phyloP scores from a whole-genome alignment of 2,888 invertebrate genomes.

The Pherbina coryleti region DNA sequence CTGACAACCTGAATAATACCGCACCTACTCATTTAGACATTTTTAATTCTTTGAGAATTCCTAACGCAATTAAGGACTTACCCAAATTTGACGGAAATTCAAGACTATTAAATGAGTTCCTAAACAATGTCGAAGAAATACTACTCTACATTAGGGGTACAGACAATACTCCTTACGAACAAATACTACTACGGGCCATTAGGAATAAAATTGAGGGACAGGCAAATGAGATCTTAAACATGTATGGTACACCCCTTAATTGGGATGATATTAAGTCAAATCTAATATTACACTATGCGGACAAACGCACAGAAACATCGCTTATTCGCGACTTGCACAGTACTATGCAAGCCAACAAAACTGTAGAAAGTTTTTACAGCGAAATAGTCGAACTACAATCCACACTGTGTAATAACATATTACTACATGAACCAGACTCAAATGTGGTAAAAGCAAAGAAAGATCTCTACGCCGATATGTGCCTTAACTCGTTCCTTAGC shows the following conservation, averaged over 20 bases:
- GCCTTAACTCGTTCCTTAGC: slow-evolving; percentile 47
- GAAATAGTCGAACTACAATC: slow-evolving; percentile 46
- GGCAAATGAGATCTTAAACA: slow-evolving; percentile 11
- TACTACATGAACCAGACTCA: slow-evolving; percentile 46
- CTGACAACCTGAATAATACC: too few relatives aligned
- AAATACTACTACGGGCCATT: slow-evolving; percentile 18
- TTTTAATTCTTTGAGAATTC: slow-evolving; percentile 28
- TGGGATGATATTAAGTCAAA: slow-evolving; percentile 34
- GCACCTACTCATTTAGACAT: not conserved
- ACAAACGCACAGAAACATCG: slow-evolving; percentile 10
- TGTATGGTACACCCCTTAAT: slow-evolving; percentile 10
- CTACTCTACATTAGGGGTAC: slow-evolving; percentile 19
- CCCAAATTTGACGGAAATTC: slow-evolving; percentile 26
- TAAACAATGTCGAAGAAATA: slow-evolving; percentile 47
- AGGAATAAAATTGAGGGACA: slow-evolving; percentile 22
- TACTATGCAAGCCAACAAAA: slow-evolving; percentile 35
- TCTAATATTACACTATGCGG: not conserved
- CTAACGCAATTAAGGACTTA: slow-evolving; percentile 47
- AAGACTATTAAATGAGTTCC: slow-evolving; percentile 30
- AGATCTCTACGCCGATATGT: too few relatives aligned
- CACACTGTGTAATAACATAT: slow-evolving; percentile 43
- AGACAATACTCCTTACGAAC: slow-evolving; percentile 28
- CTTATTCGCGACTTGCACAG: slow-evolving; percentile 19
- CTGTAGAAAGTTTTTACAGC: slow-evolving; percentile 45
- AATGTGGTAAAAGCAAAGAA: slow-evolving; percentile 47